These are phyloP conservation scores for Loriculus beryllinus DNA, from an alignment of 2,797 vertebrate genomes.

Conservation along the genomic window DNA sequence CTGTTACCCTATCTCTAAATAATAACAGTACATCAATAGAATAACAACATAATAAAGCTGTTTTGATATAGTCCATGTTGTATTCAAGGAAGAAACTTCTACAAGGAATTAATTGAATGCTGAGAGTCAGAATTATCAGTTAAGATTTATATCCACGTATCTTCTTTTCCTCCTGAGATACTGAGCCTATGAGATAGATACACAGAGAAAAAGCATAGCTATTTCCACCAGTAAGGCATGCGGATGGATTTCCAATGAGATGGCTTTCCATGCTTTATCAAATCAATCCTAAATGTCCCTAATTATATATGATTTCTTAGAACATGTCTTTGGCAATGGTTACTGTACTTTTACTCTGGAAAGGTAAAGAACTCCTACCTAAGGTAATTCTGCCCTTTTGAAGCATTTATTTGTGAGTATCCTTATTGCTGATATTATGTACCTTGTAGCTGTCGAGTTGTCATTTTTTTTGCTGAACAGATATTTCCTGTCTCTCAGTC, in stretches of 20 bases:
- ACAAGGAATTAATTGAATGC: not conserved
- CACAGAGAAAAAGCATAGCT: not conserved
- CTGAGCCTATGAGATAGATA: accelerated
- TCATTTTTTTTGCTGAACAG: not conserved
- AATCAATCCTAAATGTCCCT: not conserved
- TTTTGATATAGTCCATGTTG: not conserved
- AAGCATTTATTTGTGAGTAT: not conserved
- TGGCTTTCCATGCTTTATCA: not conserved
- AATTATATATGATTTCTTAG: not conserved
- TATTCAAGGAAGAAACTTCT: not conserved
- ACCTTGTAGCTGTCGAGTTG: not conserved
- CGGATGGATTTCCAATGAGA: not conserved
- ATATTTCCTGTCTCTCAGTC: not conserved
- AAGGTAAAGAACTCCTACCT: not conserved
- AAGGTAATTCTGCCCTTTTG: not conserved
- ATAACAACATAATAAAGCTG: not conserved
- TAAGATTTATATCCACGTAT: not conserved
- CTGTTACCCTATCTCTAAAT: not conserved
- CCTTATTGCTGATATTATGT: not conserved
- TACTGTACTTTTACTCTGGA: not conserved
- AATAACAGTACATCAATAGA: not conserved
- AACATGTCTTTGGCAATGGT: not conserved
- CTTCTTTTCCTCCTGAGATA: not conserved
- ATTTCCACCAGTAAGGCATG: not conserved
- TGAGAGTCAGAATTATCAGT: not conserved